Evolutionary conservation across 2,888 invertebrate genomes (phyloP).

Genomic region (Tenthredo distinguenda): DNA sequence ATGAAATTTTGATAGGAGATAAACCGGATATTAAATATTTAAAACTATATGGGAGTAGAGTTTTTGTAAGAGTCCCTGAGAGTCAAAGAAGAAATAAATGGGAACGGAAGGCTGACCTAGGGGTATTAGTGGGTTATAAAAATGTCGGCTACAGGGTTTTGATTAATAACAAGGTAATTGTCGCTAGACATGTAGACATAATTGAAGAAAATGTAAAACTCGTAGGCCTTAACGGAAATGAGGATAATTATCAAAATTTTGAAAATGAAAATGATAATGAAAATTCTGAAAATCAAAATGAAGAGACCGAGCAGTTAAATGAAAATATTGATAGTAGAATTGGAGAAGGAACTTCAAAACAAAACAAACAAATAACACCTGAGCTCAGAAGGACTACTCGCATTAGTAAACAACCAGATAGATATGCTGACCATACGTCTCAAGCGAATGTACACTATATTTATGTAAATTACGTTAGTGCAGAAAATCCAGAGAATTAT

Average conservation of each 20-base stretch:
- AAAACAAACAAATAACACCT: no score
- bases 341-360: no score
- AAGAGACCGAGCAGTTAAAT: no score
- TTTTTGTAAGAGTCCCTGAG: conserved; percentile 66
- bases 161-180: conserved; percentile 62
- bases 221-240: conserved; percentile 58
- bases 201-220: conserved; percentile 62
- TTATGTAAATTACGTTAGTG: conserved; percentile 65
- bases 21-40: conserved; percentile 61
- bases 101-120: conserved; percentile 61
- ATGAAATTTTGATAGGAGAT: conserved; percentile 66
- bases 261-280: no score
- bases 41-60: conserved; percentile 67
- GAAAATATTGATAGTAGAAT: no score
- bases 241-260: no score
- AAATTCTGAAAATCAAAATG: no score
- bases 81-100: conserved; percentile 63
- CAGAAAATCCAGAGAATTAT: conserved; percentile 63
- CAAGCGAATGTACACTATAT: conserved; percentile 58
- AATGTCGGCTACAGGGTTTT: conserved; percentile 65
- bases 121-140: conserved; percentile 64
- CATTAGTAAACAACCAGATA: no score
- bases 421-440: no score
- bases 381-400: no score
- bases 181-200: conserved; percentile 62